Base-by-base conservation (phyloP, 2,888 invertebrate genomes). In the Resseliella maxima region DNA sequence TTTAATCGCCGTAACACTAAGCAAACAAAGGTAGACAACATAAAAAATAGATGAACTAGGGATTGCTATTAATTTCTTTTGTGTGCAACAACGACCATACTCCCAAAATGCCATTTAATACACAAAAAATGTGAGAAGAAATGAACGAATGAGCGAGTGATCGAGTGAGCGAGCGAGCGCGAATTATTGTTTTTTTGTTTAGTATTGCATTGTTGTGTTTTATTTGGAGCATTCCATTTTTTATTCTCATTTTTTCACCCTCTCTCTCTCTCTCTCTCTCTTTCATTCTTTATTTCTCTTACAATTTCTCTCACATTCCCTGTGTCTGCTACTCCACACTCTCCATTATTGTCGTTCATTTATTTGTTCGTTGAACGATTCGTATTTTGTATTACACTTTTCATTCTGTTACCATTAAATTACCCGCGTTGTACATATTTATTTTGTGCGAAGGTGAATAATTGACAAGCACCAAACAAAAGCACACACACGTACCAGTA, bases 361-460 rank as follows among this genome's bases (percentile, higher is more conserved):
- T 50, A 50, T 50, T 50, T 18, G 46, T 50, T 50, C 18, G 46
- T 50, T 50, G 46, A 31, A 27, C 31, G 2, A 31, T 31, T 35
- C 15, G 2, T n/a, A n/a, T 72, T 72, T 15, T n/a, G n/a, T 72
- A 10, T 72, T 72, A 72, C 72, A 15, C 31, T 31, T 72, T 72
- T 35, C 18, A 72, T 72, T 72, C 72, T 3, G 31, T 72, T 31
- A 72, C 72, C 31, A 31, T 72, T 35, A 31, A 72, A 72, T 72
- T 72, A 72, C 72, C 72, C 72, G 72, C 31, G 72, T 72, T 72
- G 72, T 27, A 72, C 31, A 31, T 31, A 72, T 72, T 72, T 72
- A 72, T 72, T 72, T 72, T 72, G 72, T 72, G 72, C 72, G 72
- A 72, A 72, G 35, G 72, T 72, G 72, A 72, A 72, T 72, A 72